Percentiles rank a stretch among this genome's conserved stretches.
Conservation (phyloP, 2,888 invertebrate genomes). For the Thecophora atra region DNA sequence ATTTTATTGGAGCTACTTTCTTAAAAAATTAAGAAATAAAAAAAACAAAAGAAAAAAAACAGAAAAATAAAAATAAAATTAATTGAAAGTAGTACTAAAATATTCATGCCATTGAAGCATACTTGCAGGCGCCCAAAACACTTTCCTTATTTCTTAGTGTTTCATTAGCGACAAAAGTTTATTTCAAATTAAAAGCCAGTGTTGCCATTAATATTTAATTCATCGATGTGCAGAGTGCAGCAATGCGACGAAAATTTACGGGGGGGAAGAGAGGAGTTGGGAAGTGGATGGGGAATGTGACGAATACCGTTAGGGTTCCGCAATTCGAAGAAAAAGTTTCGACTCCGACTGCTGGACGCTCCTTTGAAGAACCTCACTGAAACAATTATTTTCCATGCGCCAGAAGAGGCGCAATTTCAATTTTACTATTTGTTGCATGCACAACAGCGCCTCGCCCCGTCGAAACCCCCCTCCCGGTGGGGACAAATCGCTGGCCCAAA, state of each 20-base stretch:
- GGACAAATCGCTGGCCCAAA: background rate
- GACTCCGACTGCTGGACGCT: background rate
- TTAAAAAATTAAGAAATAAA: too few species aligned
- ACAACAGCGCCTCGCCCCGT: background rate
- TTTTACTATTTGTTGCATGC: conserved; percentile 22
- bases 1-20: too few species aligned
- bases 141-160: background rate
- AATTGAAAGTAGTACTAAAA: background rate
- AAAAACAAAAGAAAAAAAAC: too few species aligned
- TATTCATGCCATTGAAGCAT: background rate
- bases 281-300: too few species aligned
- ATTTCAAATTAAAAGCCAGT: conserved; percentile 17
- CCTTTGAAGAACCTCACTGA: conserved; percentile 8
- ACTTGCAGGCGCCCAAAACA: background rate
- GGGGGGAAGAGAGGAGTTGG: background rate
- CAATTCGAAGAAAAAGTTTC: background rate
- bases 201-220: conserved; percentile 23
- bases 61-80: too few species aligned
- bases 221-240: background rate
- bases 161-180: conserved; percentile 12
- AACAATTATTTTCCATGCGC: conserved; percentile 26
- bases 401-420: conserved; percentile 22
- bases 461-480: background rate
- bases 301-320: background rate
- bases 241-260: background rate